These are phyloP conservation scores for Nanorana parkeri DNA, from an alignment of 2,113 vertebrate genomes.

Conservation along the genomic window DNA sequence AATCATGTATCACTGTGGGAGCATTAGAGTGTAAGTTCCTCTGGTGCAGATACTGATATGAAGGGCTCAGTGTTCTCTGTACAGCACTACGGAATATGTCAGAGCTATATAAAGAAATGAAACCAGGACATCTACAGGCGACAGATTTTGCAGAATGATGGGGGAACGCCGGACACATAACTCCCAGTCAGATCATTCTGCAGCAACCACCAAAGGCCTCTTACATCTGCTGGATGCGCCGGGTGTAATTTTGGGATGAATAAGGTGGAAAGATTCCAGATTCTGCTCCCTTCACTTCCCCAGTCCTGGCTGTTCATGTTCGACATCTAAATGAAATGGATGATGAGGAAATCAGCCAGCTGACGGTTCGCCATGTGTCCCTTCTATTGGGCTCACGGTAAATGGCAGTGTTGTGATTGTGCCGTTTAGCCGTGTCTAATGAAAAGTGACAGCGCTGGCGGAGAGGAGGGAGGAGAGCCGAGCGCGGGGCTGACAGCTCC, in stretches of 20 bases:
- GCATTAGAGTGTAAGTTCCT: no score
- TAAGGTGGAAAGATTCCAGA: constrained; percentile 6
- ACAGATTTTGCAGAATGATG: neutral
- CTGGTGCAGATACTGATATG: no score
- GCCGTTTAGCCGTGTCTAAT: constrained; percentile 21
- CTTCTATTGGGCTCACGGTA: neutral
- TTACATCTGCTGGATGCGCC: constrained; percentile 17
- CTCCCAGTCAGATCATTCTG: neutral
- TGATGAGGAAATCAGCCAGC: constrained; percentile 12
- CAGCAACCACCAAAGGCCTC: neutral
- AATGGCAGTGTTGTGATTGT: constrained; percentile 27
- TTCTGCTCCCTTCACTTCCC: neutral
- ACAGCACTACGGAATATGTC: no score
- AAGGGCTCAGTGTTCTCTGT: no score
- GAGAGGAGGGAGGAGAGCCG: neutral
- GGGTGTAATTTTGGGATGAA: constrained; percentile 12
- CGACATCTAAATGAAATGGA: constrained; percentile 36
- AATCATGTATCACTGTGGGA: no score
- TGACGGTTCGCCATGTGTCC: constrained; percentile 11
- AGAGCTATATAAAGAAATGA: no score
- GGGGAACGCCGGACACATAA: neutral
- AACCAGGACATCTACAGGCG: no score
- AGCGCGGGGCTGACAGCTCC: neutral
- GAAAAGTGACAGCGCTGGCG: neutral
- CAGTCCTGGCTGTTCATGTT: constrained; percentile 9